These are phyloP conservation scores for Cataglyphis rosenhaueri DNA, from an alignment of 2,888 invertebrate genomes.

Conservation along the genomic window DNA sequence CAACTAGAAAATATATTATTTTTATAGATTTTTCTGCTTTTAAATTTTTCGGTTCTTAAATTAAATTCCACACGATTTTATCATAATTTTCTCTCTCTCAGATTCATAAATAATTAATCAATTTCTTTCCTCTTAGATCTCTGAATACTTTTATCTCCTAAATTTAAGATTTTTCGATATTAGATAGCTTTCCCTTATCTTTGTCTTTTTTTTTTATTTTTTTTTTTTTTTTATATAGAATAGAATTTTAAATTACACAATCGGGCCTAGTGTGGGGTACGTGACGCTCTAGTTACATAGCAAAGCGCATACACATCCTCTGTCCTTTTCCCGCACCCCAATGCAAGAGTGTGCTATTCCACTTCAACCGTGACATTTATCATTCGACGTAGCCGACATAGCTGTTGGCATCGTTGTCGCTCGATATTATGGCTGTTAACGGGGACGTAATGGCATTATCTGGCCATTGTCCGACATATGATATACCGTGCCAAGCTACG, in stretches of 20 bases:
- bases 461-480: slow-evolving; percentile 72
- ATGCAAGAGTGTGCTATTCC: slow-evolving; percentile 63
- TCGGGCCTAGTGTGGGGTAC: background rate
- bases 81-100: background rate
- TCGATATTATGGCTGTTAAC: slow-evolving; percentile 77
- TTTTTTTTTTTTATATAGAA: background rate
- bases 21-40: background rate
- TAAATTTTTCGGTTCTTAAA: background rate
- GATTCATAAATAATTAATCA: background rate
- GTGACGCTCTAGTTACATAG: slow-evolving; percentile 36
- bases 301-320: background rate
- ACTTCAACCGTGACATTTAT: slow-evolving; percentile 77
- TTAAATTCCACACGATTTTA: background rate
- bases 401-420: slow-evolving; percentile 69
- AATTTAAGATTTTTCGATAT: background rate
- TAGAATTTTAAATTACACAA: background rate
- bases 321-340: slow-evolving; percentile 40
- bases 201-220: background rate
- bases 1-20: background rate
- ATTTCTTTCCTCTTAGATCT: background rate
- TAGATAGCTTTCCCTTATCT: background rate
- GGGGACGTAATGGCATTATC: slow-evolving; percentile 78
- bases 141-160: background rate
- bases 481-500: slow-evolving; percentile 47
- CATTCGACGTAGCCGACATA: slow-evolving; percentile 69